Percentiles rank a stretch among this genome's conserved stretches.
Evolutionary conservation across 2,888 invertebrate species (phyloP).

Genomic region (Sphecodes monilicornis): DNA sequence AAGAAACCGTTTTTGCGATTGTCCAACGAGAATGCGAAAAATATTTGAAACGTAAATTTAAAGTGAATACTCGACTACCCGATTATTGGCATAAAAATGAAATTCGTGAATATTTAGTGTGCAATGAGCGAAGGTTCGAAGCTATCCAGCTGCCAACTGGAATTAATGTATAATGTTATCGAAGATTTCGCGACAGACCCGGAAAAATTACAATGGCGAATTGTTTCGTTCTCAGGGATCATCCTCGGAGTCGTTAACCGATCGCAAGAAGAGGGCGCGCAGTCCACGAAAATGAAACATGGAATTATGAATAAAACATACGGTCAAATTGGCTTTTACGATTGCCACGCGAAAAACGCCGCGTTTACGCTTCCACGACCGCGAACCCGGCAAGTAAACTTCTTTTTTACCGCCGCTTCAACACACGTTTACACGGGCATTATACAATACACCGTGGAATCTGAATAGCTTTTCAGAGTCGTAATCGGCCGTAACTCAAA

Average conservation of each 20-base stretch:
- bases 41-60: background rate
- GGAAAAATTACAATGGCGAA: slow-evolving; percentile 39
- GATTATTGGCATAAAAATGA: background rate
- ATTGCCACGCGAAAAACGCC: slow-evolving; percentile 45
- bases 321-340: slow-evolving; percentile 50
- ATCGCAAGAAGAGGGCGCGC: slow-evolving; percentile 32
- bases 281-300: slow-evolving; percentile 35
- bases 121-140: background rate
- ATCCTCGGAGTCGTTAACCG: slow-evolving; percentile 47
- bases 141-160: background rate
- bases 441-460: slow-evolving; percentile 20
- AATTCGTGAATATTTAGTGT: background rate
- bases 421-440: slow-evolving; percentile 36
- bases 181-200: slow-evolving; percentile 18
- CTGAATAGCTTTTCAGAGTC: slow-evolving; percentile 30
- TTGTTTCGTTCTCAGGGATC: slow-evolving; percentile 14
- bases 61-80: background rate
- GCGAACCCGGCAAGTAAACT: background rate
- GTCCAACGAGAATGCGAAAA: background rate
- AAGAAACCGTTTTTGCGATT: background rate
- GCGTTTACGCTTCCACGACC: slow-evolving; percentile 23
- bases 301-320: slow-evolving; percentile 50
- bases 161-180: slow-evolving; percentile 1
- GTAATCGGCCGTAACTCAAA: slow-evolving; percentile 24
- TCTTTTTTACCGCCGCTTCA: slow-evolving; percentile 38